Conservation (phyloP, 2,888 invertebrate species). For the Thera obeliscata region DNA sequence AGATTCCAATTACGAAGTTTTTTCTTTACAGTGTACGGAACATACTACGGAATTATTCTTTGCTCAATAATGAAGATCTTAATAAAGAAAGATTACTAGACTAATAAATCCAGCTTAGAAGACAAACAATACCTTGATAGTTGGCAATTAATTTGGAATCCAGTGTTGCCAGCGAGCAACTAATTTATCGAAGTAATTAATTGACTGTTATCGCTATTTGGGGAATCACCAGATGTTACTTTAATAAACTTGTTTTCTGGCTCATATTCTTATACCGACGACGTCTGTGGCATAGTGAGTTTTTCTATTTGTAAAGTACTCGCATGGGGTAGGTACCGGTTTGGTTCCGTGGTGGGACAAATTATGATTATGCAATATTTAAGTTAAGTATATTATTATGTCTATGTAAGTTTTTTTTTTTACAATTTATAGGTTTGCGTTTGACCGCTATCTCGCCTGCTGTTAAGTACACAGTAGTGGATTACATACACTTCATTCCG, state of each 20-base stretch:
- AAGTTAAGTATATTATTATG: too few relatives aligned
- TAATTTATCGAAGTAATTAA: constrained; percentile 36
- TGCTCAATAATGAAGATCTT: not conserved
- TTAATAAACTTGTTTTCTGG: not conserved
- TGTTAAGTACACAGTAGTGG: too few relatives aligned
- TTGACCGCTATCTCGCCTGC: too few relatives aligned
- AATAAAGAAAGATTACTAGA: constrained; percentile 1
- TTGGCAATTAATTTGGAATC: constrained; percentile 16
- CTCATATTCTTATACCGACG: not conserved
- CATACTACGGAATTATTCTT: not conserved
- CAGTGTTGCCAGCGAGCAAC: constrained; percentile 22
- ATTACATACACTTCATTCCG: too few relatives aligned
- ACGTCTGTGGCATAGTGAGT: not conserved
- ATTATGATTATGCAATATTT: too few relatives aligned
- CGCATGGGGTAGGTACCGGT: too few relatives aligned
- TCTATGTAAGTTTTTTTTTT: too few relatives aligned
- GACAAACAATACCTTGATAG: constrained; percentile 20
- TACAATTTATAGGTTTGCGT: too few relatives aligned
- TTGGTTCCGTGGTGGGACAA: too few relatives aligned
- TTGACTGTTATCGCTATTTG: constrained; percentile 30
- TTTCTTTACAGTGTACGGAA: not conserved
- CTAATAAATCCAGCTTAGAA: not conserved
- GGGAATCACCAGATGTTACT: constrained; percentile 1
- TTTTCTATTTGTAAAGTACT: not conserved
- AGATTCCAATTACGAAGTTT: not conserved